Conservation (phyloP, 2,797 vertebrate genomes). For the Meda fulgida region DNA sequence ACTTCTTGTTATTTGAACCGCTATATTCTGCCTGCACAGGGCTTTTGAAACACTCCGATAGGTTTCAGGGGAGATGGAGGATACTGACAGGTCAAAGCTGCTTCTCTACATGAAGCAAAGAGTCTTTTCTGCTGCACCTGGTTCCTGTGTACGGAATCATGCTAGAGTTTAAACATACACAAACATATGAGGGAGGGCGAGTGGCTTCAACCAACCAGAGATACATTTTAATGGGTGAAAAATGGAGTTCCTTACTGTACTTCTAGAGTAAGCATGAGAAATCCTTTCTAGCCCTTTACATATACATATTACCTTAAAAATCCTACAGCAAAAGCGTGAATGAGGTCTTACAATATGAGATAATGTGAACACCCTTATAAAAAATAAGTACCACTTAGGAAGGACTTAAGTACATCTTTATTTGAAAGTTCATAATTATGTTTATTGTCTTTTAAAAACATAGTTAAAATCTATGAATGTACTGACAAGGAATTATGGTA, state of each 20-base stretch:
- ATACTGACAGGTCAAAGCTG: conserved; percentile 13
- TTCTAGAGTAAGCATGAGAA: conserved; percentile 19
- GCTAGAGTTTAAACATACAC: conserved; percentile 25
- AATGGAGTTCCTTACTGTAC: conserved; percentile 41
- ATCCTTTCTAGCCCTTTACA: conserved; percentile 19
- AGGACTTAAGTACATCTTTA: background rate
- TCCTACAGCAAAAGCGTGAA: conserved; percentile 42
- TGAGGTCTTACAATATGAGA: background rate
- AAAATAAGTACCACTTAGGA: background rate
- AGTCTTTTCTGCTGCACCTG: conserved; percentile 45
- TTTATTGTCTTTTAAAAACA: background rate
- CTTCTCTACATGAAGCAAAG: conserved; percentile 33
- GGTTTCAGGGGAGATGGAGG: conserved; percentile 27
- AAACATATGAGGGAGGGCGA: background rate
- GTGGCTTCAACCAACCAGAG: background rate
- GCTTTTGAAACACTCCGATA: conserved; percentile 29
- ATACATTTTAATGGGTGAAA: conserved; percentile 48
- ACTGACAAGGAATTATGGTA: background rate
- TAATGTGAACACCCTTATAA: background rate
- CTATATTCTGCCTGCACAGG: conserved; percentile 14
- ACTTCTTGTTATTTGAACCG: conserved; percentile 39
- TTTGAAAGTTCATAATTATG: background rate
- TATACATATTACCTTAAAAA: conserved; percentile 66
- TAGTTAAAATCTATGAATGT: background rate
- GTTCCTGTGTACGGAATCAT: conserved; percentile 35